phyloP scores from a whole-genome alignment of 2,888 invertebrate genomes.

The Chrysolina oricalcia region DNA sequence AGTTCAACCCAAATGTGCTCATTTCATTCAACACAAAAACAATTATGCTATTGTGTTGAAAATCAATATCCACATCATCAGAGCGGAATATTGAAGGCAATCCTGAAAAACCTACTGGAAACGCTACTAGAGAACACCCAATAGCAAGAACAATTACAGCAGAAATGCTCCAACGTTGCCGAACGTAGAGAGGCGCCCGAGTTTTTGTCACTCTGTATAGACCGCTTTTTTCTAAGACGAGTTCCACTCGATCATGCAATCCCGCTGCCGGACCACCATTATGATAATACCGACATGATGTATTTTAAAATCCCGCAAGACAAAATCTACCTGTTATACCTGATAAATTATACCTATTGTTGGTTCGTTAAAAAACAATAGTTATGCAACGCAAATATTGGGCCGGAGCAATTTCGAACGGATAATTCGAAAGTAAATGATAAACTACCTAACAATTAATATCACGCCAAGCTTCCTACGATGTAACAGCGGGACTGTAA shows the following conservation, averaged over 20 bases:
- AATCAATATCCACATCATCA: not conserved
- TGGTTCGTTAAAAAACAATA: conserved; percentile 42
- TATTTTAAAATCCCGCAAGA: conserved; percentile 19
- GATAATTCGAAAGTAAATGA: conserved; percentile 51
- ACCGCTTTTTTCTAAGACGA: conserved; percentile 22
- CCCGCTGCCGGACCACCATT: conserved; percentile 7
- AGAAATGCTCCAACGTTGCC: conserved; percentile 8
- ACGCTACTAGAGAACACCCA: conserved; percentile 11
- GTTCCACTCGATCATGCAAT: conserved; percentile 9
- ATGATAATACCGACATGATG: conserved; percentile 19
- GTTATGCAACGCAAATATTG: conserved; percentile 46
- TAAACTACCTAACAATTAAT: conserved; percentile 49
- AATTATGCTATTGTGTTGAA: not conserved
- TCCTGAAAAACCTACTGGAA: not conserved
- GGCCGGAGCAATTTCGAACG: conserved; percentile 34
- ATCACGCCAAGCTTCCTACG: conserved; percentile 50
- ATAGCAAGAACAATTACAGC: conserved; percentile 17
- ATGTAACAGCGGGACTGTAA: conserved; percentile 47
- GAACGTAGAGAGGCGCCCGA: conserved; percentile 15
- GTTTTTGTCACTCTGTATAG: conserved; percentile 26
- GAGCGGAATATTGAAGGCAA: not conserved
- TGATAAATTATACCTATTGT: conserved; percentile 48
- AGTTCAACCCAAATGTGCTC: not conserved
- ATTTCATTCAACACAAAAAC: not conserved
- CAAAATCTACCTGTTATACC: conserved; percentile 39